phyloP scores from a whole-genome alignment of 2,888 invertebrate species.

The Mystacides longicornis region DNA sequence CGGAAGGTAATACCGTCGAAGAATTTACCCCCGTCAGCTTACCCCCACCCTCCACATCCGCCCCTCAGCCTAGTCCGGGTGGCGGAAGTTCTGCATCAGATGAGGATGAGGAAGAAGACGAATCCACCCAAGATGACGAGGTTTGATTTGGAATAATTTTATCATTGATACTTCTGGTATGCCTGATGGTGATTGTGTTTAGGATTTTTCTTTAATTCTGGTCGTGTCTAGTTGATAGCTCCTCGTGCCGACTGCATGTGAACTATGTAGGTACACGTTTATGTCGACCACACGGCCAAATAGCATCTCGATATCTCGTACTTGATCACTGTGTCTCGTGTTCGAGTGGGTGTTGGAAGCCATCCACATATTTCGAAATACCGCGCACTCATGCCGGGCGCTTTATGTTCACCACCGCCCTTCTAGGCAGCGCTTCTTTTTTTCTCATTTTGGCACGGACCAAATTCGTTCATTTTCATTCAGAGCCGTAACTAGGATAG shows the following conservation, averaged over 20 bases:
- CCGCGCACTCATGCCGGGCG: not conserved
- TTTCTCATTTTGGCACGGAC: not conserved
- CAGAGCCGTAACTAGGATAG: too few species aligned
- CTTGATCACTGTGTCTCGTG: too few species aligned
- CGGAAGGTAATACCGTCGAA: slow-evolving; percentile 23
- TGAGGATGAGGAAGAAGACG: slow-evolving; percentile 4
- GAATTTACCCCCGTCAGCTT: slow-evolving; percentile 16
- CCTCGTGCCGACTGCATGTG: too few species aligned
- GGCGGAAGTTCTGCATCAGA: too few species aligned
- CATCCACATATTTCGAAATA: slow-evolving; percentile 2
- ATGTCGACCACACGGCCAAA: too few species aligned
- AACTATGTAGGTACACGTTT: too few species aligned
- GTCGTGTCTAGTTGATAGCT: too few species aligned
- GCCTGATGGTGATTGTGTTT: too few species aligned
- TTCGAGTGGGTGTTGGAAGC: not conserved
- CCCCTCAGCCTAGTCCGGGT: not conserved
- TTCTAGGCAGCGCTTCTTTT: too few species aligned
- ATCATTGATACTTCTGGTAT: not conserved
- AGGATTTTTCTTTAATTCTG: too few species aligned
- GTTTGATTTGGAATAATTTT: not conserved
- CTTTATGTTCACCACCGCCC: too few species aligned
- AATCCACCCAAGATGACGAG: slow-evolving; percentile 8
- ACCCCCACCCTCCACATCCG: not conserved
- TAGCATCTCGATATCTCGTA: too few species aligned
- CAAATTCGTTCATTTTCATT: not conserved